Base-by-base conservation (phyloP, 2,797 vertebrate genomes). In the Platyrinchus mystaceus region DNA sequence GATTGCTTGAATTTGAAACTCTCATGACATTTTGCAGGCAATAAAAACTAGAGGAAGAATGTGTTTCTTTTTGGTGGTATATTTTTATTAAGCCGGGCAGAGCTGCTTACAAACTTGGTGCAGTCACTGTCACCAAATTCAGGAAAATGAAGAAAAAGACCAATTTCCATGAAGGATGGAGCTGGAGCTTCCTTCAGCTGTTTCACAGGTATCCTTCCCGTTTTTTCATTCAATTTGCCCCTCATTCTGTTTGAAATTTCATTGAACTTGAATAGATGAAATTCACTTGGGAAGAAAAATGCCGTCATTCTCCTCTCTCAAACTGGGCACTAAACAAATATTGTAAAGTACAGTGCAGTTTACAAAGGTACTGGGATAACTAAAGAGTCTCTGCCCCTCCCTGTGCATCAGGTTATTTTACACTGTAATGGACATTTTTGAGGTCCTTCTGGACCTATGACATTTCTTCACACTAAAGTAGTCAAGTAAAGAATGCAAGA, bases 1-100 rank as follows among this genome's bases (percentile, higher is more conserved):
- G 67, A 94, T 89, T 95, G 77, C 89, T 96, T 94, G 95, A 94
- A 94, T 96, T 96, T 84, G 74, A 97, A 89, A 86, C 59, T 88
- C 93, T 94, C 69, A 47, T 93, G 94, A 91, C 52, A 85, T 95
- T 96, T 94, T 96, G 49, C 64, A 93, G 82, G 95, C 94, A 95
- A 95, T 97, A 96, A 97, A 97, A 97, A 67, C 39, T 55, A 49
- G 66, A 82, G 50, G 58, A 89, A 86, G 90, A 85, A 84, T 39
- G 41, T 70, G 46, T 81, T 88, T 75, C 80, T 84, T 90, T 94
- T 94, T 50, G 22, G 66, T 21, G 41, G 16, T 17, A 28, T 91
- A 24, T 91, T 84, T 73, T 58, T 88, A 79, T 73, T 81, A 94
- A 94, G 43, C 66, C 39, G 88, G 55, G 55, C 69, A 91, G 59